Percentiles rank a stretch among this genome's conserved stretches.
These are phyloP conservation scores for Hippasteria phrygiana DNA, from an alignment of 53 echinoderm and acorn worm genomes.

Conservation along the genomic window DNA sequence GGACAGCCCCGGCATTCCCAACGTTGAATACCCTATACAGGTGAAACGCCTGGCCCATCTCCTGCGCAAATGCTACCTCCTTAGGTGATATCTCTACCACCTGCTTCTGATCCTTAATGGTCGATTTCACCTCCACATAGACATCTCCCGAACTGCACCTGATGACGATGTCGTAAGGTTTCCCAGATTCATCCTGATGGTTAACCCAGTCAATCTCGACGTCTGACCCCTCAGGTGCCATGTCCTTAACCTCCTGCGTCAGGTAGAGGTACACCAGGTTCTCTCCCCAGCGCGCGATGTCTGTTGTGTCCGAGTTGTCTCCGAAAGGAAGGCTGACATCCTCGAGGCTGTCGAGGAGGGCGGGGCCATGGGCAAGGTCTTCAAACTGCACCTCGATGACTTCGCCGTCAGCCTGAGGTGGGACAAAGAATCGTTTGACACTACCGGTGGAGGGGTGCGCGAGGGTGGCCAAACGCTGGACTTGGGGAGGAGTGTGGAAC, in stretches of 20 bases:
- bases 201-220: constrained; percentile 64
- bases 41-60: constrained; percentile 47
- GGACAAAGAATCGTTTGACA: constrained; percentile 14
- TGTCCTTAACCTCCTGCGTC: neutral
- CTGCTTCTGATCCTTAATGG: constrained; percentile 55
- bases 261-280: constrained; percentile 69
- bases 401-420: constrained; percentile 22
- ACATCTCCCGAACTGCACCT: neutral
- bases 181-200: constrained; percentile 46
- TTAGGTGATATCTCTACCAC: constrained; percentile 70
- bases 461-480: constrained; percentile 2
- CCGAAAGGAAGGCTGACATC: constrained; percentile 8
- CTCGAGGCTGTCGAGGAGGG: constrained; percentile 18
- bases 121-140: constrained; percentile 76
- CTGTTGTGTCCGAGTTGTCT: constrained; percentile 20
- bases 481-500: constrained; percentile 55
- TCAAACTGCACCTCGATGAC: constrained; percentile 64
- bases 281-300: constrained; percentile 73
- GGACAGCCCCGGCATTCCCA: constrained; percentile 35
- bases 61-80: constrained; percentile 66
- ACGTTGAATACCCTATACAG: constrained; percentile 73
- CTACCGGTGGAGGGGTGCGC: constrained; percentile 9
- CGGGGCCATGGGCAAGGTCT: constrained; percentile 43
- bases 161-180: constrained; percentile 71
- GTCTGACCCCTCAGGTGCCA: neutral